These are phyloP conservation scores for Belonocnema kinseyi DNA, from an alignment of 1,140 invertebrate genomes.

Conservation along the genomic window DNA sequence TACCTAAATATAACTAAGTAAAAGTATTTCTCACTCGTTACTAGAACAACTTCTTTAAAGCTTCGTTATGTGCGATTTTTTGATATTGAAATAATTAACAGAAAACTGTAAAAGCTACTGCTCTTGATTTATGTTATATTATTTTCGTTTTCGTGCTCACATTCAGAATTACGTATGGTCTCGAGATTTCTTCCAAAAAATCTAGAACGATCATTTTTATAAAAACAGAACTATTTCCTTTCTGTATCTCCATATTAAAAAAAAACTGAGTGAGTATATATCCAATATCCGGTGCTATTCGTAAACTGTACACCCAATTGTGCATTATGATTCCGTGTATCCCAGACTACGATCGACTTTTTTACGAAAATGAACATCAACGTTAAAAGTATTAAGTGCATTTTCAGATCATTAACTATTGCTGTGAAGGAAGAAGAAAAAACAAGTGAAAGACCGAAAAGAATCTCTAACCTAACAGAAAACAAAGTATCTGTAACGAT, in stretches of 20 bases:
- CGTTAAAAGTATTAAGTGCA: background rate
- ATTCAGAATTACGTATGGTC: too few relatives aligned
- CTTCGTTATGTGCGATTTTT: background rate
- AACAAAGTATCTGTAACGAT: slow-evolving; percentile 1
- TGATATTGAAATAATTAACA: too few relatives aligned
- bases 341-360: background rate
- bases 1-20: slow-evolving; percentile 19
- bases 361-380: background rate
- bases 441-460: background rate
- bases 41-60: background rate
- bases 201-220: too few relatives aligned
- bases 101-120: too few relatives aligned
- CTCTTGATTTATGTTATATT: too few relatives aligned
- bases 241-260: too few relatives aligned
- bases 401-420: background rate
- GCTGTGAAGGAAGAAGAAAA: background rate
- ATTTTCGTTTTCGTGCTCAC: too few relatives aligned
- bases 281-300: background rate
- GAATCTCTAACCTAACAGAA: background rate
- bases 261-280: background rate
- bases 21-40: slow-evolving; percentile 12
- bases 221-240: too few relatives aligned
- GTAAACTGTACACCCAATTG: background rate
- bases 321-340: slow-evolving; percentile 2
- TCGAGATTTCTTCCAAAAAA: too few relatives aligned